Base-by-base conservation (phyloP, 2,888 invertebrate species). In the Macropis europaea region DNA sequence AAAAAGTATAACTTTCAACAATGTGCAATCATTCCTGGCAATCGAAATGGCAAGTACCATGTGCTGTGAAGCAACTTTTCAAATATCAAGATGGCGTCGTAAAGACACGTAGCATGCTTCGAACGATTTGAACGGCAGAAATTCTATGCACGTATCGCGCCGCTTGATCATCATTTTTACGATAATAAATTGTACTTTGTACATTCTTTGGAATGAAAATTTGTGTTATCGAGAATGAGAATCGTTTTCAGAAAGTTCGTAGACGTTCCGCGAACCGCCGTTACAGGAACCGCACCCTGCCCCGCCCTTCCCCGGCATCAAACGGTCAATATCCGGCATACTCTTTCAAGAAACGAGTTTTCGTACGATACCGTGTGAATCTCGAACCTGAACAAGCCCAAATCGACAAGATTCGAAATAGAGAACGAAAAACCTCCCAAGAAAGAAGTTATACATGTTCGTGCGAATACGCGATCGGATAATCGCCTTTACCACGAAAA, bases 251-350 rank as follows among this genome's bases (percentile, higher is more conserved):
- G 34, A 3, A 42, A 52, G 15, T 48, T 30, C 45, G 32, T 11
- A 13, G 7, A 7, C 15, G 11, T n/a, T 24, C 7, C 9, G n/a
- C 11, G 32, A 73, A 48, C 26, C 32, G 32, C 38, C 47, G 56
- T 72, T 73, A 71, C 66, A 63, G 67, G 42, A 86, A 88, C 89
- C 89, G 88, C 90, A 89, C 89, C 89, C 90, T 88, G 89, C 88
- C 89, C 88, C 88, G 87, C 89, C 87, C 88, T 84, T 61, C 87
- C 87, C 88, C 86, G 86, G 87, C 81, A 73, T 78, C 71, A 67
- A 84, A 82, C 85, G 85, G 85, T 86, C 87, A 84, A 87, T 86
- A 87, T 76, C 85, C 79, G 66, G 38, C 48, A 53, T 57, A 48
- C 13, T 30, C 36, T 50, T 36, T 15, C 0, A 15, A 38, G 38